These are phyloP conservation scores for Gymnogyps californianus DNA, from an alignment of 2,113 vertebrate genomes.

Conservation along the genomic window DNA sequence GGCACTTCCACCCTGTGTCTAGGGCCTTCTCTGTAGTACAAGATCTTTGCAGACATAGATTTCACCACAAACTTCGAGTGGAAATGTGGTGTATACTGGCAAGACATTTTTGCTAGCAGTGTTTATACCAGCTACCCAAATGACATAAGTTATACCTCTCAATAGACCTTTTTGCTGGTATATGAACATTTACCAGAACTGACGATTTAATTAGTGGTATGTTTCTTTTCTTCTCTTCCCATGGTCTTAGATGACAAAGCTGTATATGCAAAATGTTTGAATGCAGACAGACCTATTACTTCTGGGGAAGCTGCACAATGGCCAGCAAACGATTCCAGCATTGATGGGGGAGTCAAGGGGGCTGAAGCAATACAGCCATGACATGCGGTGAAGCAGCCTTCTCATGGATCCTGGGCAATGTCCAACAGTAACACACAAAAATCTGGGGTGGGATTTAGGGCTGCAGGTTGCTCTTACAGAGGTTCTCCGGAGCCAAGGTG, in stretches of 20 bases:
- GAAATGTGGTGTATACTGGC: not conserved
- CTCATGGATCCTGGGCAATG: not conserved
- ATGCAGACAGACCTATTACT: not conserved
- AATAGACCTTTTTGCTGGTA: not conserved
- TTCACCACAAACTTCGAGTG: not conserved
- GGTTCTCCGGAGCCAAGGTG: not conserved
- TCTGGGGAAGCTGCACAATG: not conserved
- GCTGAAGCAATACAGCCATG: not conserved
- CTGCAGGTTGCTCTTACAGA: not conserved
- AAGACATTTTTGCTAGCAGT: not conserved
- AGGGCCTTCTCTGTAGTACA: not conserved
- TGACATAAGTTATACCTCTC: not conserved
- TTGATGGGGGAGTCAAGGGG: not conserved
- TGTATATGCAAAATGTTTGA: not conserved
- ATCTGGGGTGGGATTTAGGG: not conserved
- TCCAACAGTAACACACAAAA: not conserved
- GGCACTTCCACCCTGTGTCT: not conserved
- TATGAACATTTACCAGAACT: not conserved
- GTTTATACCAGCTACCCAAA: not conserved
- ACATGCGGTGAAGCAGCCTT: not conserved
- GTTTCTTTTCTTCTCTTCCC: conserved; percentile 5
- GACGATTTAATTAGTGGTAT: not conserved
- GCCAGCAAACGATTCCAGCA: not conserved
- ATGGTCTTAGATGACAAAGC: not conserved
- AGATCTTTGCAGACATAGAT: not conserved